phyloP scores from a whole-genome alignment of 2,888 invertebrate genomes.

The Cheilosia scutellata region DNA sequence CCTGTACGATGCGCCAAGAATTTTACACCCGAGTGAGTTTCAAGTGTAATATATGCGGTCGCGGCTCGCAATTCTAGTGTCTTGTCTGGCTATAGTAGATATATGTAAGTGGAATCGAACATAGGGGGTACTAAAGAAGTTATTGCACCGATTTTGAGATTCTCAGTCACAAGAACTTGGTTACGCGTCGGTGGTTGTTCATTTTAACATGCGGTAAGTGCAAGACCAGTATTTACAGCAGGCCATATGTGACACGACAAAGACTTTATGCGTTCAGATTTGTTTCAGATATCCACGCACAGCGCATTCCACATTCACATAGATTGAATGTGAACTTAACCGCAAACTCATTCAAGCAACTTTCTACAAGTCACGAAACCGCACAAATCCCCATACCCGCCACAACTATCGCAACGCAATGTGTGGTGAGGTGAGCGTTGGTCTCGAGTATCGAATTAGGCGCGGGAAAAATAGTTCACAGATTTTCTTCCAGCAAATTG shows the following conservation, averaged over 20 bases:
- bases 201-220: constrained; percentile 1
- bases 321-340: constrained; percentile 52
- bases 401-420: constrained; percentile 12
- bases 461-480: constrained; percentile 63
- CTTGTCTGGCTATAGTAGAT: constrained; percentile 45
- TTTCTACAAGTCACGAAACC: constrained; percentile 62
- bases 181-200: constrained; percentile 68
- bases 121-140: constrained; percentile 14
- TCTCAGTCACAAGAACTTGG: constrained; percentile 45
- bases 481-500: constrained; percentile 52
- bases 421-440: not conserved
- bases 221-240: constrained; percentile 14
- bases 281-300: constrained; percentile 14
- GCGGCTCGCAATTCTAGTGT: constrained; percentile 53
- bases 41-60: constrained; percentile 62
- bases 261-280: constrained; percentile 64
- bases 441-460: constrained; percentile 52
- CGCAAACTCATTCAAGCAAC: constrained; percentile 53
- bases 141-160: constrained; percentile 50
- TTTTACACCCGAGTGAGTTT: constrained; percentile 65
- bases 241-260: constrained; percentile 47
- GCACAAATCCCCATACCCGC: constrained; percentile 19
- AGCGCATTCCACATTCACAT: constrained; percentile 48
- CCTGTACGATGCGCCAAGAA: constrained; percentile 61
- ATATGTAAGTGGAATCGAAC: constrained; percentile 3